These are phyloP conservation scores for Pinctada fucata DNA, from an alignment of 2,888 invertebrate species.

Conservation along the genomic window DNA sequence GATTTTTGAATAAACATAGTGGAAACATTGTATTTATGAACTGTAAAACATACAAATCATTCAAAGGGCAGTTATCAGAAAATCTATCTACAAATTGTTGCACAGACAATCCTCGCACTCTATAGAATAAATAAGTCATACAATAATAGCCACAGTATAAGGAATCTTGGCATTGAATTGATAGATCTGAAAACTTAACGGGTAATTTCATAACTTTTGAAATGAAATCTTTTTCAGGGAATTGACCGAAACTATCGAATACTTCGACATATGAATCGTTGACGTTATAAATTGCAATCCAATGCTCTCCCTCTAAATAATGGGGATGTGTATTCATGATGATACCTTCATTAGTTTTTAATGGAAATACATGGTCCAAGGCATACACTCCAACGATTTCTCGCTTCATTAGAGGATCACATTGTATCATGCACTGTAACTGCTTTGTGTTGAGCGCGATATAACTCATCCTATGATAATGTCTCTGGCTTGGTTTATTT, in stretches of 20 bases:
- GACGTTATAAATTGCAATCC: conserved; percentile 21
- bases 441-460: conserved; percentile 5
- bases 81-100: conserved; percentile 13
- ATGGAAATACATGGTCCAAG: conserved; percentile 8
- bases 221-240: not conserved
- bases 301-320: conserved; percentile 11
- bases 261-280: conserved; percentile 10
- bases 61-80: not conserved
- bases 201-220: conserved; percentile 4
- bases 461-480: conserved; percentile 5
- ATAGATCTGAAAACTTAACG: not conserved
- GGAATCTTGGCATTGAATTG: conserved; percentile 9
- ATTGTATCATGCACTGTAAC: conserved; percentile 18
- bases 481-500: conserved; percentile 19
- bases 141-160: conserved; percentile 20
- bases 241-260: conserved; percentile 20
- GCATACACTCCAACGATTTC: conserved; percentile 14
- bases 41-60: conserved; percentile 5
- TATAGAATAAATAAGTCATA: conserved; percentile 5
- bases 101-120: conserved; percentile 9
- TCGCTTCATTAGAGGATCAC: conserved; percentile 18
- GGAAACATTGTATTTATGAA: conserved; percentile 1
- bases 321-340: conserved; percentile 30
- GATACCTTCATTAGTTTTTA: not conserved
- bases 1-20: conserved; percentile 2